Evolutionary conservation across 1,140 invertebrate genomes (phyloP).

Genomic region (Trinorchestia longiramus): DNA sequence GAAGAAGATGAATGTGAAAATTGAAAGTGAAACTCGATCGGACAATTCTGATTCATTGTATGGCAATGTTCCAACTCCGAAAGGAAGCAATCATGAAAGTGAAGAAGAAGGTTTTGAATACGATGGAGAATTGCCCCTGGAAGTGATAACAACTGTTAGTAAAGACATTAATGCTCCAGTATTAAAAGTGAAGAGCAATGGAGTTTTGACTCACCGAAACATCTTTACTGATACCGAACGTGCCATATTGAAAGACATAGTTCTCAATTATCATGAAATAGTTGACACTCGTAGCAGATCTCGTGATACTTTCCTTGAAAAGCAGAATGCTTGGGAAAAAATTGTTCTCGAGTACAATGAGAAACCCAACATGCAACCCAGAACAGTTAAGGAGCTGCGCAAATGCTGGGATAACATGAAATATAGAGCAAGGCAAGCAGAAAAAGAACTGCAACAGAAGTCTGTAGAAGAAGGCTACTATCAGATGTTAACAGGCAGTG

Average conservation of each 20-base stretch:
- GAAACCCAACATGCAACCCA: constrained; percentile 63
- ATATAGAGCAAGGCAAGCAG: constrained; percentile 65
- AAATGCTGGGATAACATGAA: constrained; percentile 67
- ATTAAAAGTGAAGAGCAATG: constrained; percentile 65
- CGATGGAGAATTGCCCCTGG: constrained; percentile 60
- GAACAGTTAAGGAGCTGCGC: constrained; percentile 65
- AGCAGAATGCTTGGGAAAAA: constrained; percentile 66
- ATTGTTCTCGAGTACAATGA: constrained; percentile 66
- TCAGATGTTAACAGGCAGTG: constrained; percentile 10
- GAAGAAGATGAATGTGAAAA: neutral
- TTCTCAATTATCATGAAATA: constrained; percentile 65
- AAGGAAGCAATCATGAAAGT: constrained; percentile 52
- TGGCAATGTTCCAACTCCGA: constrained; percentile 41
- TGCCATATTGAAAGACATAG: constrained; percentile 62
- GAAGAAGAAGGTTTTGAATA: constrained; percentile 56
- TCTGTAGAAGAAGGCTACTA: constrained; percentile 43
- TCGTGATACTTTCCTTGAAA: constrained; percentile 65
- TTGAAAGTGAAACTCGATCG: neutral
- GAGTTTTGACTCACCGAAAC: constrained; percentile 66
- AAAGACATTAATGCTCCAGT: constrained; percentile 63
- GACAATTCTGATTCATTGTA: neutral
- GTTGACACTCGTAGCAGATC: constrained; percentile 65
- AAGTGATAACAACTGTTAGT: constrained; percentile 65
- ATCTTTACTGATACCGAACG: constrained; percentile 66
- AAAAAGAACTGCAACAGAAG: constrained; percentile 61